These are phyloP conservation scores for Dallia pectoralis DNA, from an alignment of 2,797 vertebrate genomes.

Conservation along the genomic window DNA sequence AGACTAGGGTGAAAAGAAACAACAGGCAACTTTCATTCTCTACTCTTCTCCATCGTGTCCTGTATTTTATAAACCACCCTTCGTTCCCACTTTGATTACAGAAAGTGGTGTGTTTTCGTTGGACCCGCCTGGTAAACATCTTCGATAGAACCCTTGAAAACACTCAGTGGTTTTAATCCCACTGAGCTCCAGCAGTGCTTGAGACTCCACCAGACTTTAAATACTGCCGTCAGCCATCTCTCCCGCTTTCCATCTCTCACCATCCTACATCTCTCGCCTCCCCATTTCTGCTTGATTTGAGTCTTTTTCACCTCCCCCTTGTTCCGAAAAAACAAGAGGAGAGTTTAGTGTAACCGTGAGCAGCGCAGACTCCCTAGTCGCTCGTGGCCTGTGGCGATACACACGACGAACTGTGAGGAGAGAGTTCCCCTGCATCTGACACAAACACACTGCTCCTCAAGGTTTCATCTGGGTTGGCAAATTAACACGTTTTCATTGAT, in stretches of 20 bases:
- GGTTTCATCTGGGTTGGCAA: not conserved
- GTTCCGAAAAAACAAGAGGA: constrained; percentile 19
- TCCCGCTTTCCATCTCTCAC: constrained; percentile 43
- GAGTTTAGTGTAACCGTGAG: constrained; percentile 24
- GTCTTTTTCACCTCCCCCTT: not conserved
- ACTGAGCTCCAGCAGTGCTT: constrained; percentile 57
- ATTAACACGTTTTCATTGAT: not conserved
- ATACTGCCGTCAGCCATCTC: constrained; percentile 64
- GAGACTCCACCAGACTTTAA: constrained; percentile 63
- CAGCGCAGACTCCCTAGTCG: constrained; percentile 47
- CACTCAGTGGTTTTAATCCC: constrained; percentile 59
- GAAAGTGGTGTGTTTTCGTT: constrained; percentile 21
- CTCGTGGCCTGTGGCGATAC: constrained; percentile 40
- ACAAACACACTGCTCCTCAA: not conserved
- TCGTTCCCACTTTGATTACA: constrained; percentile 31
- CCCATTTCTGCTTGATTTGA: not conserved
- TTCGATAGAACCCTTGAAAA: constrained; percentile 35
- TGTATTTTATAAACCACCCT: not conserved
- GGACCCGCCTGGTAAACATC: constrained; percentile 47
- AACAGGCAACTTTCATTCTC: constrained; percentile 12
- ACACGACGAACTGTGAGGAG: constrained; percentile 39
- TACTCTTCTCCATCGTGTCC: not conserved
- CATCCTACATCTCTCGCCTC: not conserved
- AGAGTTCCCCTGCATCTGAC: constrained; percentile 25
- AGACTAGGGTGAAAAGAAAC: not conserved